Conservation (phyloP, 2,888 invertebrate genomes). For the Kryphioiulus occultus region DNA sequence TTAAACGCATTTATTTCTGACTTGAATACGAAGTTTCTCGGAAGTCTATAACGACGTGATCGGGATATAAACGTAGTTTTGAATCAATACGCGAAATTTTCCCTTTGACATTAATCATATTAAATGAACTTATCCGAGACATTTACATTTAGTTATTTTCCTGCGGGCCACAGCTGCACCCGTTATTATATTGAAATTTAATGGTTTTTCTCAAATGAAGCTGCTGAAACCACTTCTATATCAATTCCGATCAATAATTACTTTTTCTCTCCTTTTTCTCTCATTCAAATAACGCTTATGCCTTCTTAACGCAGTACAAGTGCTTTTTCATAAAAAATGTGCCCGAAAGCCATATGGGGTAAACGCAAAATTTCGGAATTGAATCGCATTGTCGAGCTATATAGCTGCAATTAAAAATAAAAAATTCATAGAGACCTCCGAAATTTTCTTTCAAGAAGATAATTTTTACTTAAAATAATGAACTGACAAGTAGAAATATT, state of each 20-base stretch:
- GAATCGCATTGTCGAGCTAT: neutral
- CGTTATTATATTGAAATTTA: constrained; percentile 31
- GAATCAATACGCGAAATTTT: neutral
- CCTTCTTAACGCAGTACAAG: neutral
- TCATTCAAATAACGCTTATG: constrained; percentile 6
- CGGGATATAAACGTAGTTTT: neutral
- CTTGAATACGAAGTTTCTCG: neutral
- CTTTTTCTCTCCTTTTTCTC: neutral
- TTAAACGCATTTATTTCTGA: neutral
- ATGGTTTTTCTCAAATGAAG: constrained; percentile 12
- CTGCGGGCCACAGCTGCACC: constrained; percentile 20
- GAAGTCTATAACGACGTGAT: neutral
- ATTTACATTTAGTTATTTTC: constrained; percentile 35
- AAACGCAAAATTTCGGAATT: neutral
- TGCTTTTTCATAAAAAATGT: neutral
- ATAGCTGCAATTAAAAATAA: neutral
- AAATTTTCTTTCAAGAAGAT: neutral
- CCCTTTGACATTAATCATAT: constrained; percentile 12
- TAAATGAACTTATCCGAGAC: constrained; percentile 22
- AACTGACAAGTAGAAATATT: neutral
- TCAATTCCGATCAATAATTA: constrained; percentile 35
- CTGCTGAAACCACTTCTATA: constrained; percentile 20
- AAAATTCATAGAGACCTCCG: neutral
- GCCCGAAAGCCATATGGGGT: constrained; percentile 3
- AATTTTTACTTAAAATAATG: neutral